Conservation (phyloP, 1,140 invertebrate genomes). For the Lordiphosa mommai region DNA sequence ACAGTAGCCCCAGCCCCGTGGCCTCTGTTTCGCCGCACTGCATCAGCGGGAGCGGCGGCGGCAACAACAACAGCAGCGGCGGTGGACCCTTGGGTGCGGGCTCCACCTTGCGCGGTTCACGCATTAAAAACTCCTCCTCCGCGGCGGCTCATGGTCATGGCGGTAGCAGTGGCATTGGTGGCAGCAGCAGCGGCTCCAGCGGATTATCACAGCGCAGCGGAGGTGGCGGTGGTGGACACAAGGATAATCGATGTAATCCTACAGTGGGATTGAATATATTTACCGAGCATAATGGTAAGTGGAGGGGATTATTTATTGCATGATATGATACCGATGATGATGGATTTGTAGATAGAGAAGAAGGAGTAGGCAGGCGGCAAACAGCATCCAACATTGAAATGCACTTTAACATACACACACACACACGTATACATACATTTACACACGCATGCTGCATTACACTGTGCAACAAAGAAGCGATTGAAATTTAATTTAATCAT, state of each 20-base stretch:
- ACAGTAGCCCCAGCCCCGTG: conserved; percentile 58
- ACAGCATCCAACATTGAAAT: conserved; percentile 15
- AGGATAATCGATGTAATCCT: conserved; percentile 85
- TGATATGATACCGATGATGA: not conserved
- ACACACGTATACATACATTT: conserved; percentile 6
- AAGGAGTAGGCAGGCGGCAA: not conserved
- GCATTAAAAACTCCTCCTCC: conserved; percentile 76
- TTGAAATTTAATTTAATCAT: too few species aligned
- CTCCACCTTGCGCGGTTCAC: conserved; percentile 73
- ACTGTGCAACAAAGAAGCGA: conserved; percentile 5
- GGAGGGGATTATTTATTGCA: not conserved
- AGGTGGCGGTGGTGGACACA: conserved; percentile 84
- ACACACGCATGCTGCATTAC: conserved; percentile 2
- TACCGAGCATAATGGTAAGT: conserved; percentile 92
- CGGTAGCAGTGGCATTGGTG: conserved; percentile 83
- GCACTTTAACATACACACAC: conserved; percentile 11
- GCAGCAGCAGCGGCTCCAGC: conserved; percentile 78
- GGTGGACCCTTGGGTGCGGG: conserved; percentile 59
- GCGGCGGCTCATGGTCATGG: conserved; percentile 80
- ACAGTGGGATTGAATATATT: conserved; percentile 91
- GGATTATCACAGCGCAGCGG: conserved; percentile 77
- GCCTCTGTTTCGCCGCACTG: conserved; percentile 67
- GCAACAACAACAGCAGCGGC: conserved; percentile 24
- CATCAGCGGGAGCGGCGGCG: conserved; percentile 44
- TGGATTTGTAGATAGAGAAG: too few species aligned